Percentiles rank a stretch among this genome's conserved stretches.
Evolutionary conservation across 2,113 vertebrate species (phyloP).

Genomic region (Chlorodrepanis virens): DNA sequence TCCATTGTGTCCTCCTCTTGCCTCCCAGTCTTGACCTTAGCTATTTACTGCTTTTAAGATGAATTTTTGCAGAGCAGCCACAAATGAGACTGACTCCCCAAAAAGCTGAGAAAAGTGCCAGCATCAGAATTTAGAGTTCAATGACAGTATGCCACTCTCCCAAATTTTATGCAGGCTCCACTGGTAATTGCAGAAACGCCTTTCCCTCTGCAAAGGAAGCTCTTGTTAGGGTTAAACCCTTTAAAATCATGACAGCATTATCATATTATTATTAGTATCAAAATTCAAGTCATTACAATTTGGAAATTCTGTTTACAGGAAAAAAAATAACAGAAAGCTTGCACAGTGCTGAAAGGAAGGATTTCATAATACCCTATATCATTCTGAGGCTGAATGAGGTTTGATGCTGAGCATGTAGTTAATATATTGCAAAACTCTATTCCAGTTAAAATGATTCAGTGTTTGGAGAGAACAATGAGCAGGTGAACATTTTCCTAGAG

Average conservation of each 20-base stretch:
- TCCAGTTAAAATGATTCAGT: neutral
- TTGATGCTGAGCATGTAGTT: neutral
- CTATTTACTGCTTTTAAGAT: neutral
- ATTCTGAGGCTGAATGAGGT: neutral
- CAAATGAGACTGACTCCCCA: neutral
- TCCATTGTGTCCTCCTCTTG: accelerated
- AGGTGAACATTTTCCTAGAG: neutral
- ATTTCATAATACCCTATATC: neutral
- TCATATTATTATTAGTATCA: neutral
- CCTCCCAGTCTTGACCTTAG: neutral
- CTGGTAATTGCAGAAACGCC: neutral
- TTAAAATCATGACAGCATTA: neutral
- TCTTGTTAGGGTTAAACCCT: neutral
- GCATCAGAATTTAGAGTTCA: neutral
- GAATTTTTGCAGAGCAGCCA: neutral
- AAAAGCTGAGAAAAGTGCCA: neutral
- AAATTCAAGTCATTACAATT: neutral
- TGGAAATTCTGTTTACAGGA: neutral
- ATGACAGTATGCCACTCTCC: neutral
- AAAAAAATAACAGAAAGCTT: neutral
- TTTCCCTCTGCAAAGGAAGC: neutral
- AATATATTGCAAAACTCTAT: neutral
- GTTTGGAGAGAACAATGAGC: neutral
- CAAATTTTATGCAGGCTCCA: neutral
- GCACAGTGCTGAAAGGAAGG: neutral